These are phyloP conservation scores for Hermaeophaga mercurialis DNA, from an alignment of 2,888 invertebrate species.

Conservation along the genomic window DNA sequence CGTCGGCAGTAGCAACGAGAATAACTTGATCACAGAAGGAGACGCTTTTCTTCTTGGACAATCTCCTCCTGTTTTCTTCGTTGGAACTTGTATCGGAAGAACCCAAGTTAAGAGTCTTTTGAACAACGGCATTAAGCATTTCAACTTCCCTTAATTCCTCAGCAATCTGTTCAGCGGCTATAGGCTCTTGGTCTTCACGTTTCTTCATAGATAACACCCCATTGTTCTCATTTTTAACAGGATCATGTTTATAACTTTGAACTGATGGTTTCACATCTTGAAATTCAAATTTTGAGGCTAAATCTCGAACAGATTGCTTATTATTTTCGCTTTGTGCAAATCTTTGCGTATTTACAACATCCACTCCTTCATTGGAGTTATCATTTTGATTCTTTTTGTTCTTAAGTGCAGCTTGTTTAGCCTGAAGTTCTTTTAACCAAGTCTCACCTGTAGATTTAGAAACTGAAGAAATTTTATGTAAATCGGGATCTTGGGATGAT, in stretches of 20 bases:
- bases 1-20: conserved; percentile 89
- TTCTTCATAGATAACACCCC: conserved; percentile 45
- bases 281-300: conserved; percentile 80
- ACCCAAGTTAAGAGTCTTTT: conserved; percentile 58
- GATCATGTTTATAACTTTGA: conserved; percentile 24
- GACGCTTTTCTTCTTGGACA: conserved; percentile 88
- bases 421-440: conserved; percentile 80
- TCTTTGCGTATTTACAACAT: conserved; percentile 46
- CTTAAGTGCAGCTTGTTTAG: conserved; percentile 72
- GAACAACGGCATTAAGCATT: conserved; percentile 62
- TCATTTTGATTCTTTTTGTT: conserved; percentile 61
- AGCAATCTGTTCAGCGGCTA: conserved; percentile 61
- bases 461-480: conserved; percentile 44
- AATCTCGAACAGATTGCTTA: conserved; percentile 70
- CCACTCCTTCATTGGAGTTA: conserved; percentile 43
- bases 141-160: conserved; percentile 64
- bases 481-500: conserved; percentile 56
- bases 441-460: conserved; percentile 61
- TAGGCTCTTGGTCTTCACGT: conserved; percentile 45
- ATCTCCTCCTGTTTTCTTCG: conserved; percentile 60
- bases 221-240: conserved; percentile 34
- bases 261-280: conserved; percentile 47
- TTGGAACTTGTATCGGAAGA: conserved; percentile 32
- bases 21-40: conserved; percentile 95
- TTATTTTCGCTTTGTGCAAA: conserved; percentile 45